A percentile compares a stretch with the other conserved stretches of the same genome.
Conservation (phyloP, 2,113 vertebrate genomes). For the Naja naja region DNA sequence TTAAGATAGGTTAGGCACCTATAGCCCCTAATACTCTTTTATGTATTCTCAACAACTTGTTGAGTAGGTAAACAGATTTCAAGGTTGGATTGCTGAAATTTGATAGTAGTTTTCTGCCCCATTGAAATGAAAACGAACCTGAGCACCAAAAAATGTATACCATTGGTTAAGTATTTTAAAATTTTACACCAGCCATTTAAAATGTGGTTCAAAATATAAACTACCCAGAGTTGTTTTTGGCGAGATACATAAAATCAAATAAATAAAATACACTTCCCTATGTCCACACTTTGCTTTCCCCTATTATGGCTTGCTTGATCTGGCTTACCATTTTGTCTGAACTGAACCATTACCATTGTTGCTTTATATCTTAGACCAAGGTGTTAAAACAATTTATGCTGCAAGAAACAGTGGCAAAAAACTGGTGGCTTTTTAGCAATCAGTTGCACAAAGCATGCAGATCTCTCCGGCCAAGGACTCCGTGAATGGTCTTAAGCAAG, state of each 20-base stretch:
- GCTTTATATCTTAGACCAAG: not conserved
- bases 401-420: not conserved
- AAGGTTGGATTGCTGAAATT: not conserved
- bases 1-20: not conserved
- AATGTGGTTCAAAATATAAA: not conserved
- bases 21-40: not conserved
- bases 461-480: not conserved
- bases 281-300: not conserved
- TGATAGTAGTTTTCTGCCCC: not conserved
- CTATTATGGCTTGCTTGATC: not conserved
- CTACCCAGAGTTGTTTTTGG: not conserved
- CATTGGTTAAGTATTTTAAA: not conserved
- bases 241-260: not conserved
- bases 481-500: not conserved
- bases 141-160: not conserved
- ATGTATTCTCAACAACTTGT: not conserved
- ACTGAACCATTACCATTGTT: not conserved
- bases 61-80: not conserved
- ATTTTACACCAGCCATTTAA: not conserved
- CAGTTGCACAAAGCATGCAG: not conserved
- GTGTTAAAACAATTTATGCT: not conserved
- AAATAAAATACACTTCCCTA: not conserved
- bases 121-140: not conserved
- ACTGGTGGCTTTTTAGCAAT: not conserved
- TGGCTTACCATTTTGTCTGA: not conserved